Base-by-base conservation (phyloP, 1,140 invertebrate species). In the Tetramorium simillimum region DNA sequence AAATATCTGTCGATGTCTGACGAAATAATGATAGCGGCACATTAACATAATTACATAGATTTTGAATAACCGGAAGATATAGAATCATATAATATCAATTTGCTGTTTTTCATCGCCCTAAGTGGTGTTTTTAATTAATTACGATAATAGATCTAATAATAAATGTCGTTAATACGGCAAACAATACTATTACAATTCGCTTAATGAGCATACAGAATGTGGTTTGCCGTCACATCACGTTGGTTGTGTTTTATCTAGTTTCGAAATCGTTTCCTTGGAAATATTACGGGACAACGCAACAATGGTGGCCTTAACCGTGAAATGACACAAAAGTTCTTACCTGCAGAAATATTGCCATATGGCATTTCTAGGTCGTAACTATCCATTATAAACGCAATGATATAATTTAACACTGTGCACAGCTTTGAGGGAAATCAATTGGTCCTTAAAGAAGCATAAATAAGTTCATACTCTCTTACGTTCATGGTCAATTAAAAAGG, bases 51-150 rank as follows among this genome's bases (percentile, higher is more conserved):
- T 80, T 51, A 69, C 53, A n/a, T 18, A 24, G 46, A 46, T 77
- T 76, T 40, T n/a, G 28, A 46, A 60, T 5, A 37, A 65, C 12
- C 2, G 12, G 12, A 78, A 46, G 24, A 65, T 33, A 65, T 0
- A 49, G 28, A 49, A 78, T 63, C 18, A 4, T 33, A 33, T 33
- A 33, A 10, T 28, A 62, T 62, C 40, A 63, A 43, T 16, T 28
- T 46, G 5, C 37, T 43, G 16, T 46, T 10, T 46, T 33, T 63
- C 24, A 18, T 24, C 12, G 18, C 12, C 6, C 40, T 14, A 46
- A 33, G 56, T n/a, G 58, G n/a, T 37, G 43, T 63, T 65, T 78
- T 78, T 78, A 46, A 77, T 77, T 77, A 77, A 78, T 65, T 49
- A 33, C 3, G 10, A 37, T 56, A 24, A 9, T 67, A 69, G 6